Evolutionary conservation across 2,888 invertebrate genomes (phyloP).

Genomic region (Agonopterix alstromeriana): DNA sequence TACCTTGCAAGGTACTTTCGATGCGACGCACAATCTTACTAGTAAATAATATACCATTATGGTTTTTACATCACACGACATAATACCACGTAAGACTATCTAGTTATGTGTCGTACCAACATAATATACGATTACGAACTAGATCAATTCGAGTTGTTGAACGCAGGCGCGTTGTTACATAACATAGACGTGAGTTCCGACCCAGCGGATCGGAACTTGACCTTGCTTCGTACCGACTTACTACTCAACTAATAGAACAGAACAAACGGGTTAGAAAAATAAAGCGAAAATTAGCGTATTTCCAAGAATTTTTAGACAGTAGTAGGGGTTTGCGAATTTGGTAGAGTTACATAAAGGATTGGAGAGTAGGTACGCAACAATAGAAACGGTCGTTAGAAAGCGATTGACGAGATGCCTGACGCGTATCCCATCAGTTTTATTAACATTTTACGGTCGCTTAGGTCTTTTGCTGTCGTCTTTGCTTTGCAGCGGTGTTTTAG

Average conservation of each 20-base stretch:
- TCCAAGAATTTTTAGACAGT: no score
- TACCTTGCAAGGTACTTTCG: no score
- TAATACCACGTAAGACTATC: background rate
- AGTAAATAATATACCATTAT: no score
- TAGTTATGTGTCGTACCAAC: background rate
- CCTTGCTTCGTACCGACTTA: constrained; percentile 32
- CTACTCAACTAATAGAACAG: background rate
- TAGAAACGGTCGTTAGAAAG: background rate
- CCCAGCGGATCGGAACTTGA: constrained; percentile 45
- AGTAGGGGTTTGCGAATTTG: no score
- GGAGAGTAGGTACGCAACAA: background rate
- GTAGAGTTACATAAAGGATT: no score
- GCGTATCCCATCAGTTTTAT: background rate
- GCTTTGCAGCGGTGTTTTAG: no score
- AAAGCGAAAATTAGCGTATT: no score
- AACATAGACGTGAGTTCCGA: constrained; percentile 35
- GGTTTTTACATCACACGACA: no score
- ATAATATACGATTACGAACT: constrained; percentile 10
- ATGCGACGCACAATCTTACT: constrained; percentile 5
- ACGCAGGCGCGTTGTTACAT: constrained; percentile 31
- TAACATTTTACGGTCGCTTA: no score
- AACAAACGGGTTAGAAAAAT: no score
- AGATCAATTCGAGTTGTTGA: constrained; percentile 15
- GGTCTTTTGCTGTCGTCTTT: no score
- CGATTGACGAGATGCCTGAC: background rate